phyloP scores from a whole-genome alignment of 2,113 vertebrate species.

The Coreoperca whiteheadi region DNA sequence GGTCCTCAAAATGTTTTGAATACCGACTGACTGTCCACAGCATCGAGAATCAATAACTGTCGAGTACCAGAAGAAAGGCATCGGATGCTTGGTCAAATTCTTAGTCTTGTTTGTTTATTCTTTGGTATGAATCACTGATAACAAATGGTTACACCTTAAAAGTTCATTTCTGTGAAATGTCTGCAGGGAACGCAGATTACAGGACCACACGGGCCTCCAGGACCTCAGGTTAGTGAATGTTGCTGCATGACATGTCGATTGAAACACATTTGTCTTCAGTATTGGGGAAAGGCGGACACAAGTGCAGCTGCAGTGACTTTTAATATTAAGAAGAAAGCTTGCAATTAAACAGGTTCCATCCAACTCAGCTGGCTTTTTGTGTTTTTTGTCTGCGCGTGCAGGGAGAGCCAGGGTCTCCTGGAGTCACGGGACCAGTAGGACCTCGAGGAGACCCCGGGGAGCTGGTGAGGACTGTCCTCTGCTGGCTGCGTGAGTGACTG shows the following conservation, averaged over 20 bases:
- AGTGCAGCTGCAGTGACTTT: not conserved
- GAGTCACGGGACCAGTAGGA: slow-evolving; percentile 90
- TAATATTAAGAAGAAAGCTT: not conserved
- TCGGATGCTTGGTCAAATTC: not conserved
- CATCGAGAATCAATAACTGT: not conserved
- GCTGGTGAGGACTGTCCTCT: slow-evolving; percentile 84
- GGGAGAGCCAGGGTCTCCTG: slow-evolving; percentile 87
- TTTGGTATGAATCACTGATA: not conserved
- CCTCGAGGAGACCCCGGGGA: slow-evolving; percentile 93
- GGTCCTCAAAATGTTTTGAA: not conserved
- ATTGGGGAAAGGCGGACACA: not conserved
- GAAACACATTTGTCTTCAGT: slow-evolving; percentile 11
- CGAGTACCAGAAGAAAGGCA: not conserved
- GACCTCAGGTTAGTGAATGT: slow-evolving; percentile 87
- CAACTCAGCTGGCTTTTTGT: not conserved
- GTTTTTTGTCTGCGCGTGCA: slow-evolving; percentile 31
- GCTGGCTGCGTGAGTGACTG: not conserved
- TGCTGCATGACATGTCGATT: not conserved
- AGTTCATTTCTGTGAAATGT: not conserved
- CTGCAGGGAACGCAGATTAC: slow-evolving; percentile 91
- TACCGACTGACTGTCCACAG: not conserved
- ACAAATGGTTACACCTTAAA: not conserved
- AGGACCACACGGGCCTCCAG: slow-evolving; percentile 89
- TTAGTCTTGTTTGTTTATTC: not conserved
- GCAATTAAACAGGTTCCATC: not conserved